Base-by-base conservation (phyloP, 1,140 invertebrate species). In the Conus betulinus region DNA sequence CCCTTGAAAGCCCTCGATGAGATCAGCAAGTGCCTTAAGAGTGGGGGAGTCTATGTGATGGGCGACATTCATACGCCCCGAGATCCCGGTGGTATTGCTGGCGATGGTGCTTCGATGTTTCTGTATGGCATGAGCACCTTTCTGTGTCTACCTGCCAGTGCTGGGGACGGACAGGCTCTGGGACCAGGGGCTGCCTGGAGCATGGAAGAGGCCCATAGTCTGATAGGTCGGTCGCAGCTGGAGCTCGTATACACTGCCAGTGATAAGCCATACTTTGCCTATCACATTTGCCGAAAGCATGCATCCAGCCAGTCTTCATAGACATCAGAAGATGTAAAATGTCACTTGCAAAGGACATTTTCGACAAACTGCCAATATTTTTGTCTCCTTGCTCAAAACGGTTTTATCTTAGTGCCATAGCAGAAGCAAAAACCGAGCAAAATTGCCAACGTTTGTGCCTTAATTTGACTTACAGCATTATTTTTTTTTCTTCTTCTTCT, bases 41-140 rank as follows among this genome's bases (percentile, higher is more conserved):
- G 5, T 20, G 87, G 76, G 5, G 87, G 87, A 25, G 15, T 67
- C 17, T 88, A 55, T 63, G 60, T 88, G 8, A 88, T 88, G 57
- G 87, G 81, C 5, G 87, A 88, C 81, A 55, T 88, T 52, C 87
- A 88, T 81, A 84, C 82, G 0, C 81, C 81, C 20, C n/a, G 55
- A 20, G 87, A 88, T 25, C 78, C 60, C n/a, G n/a, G 10, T 13
- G 63, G 67, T 3, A 84, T 88, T 17, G 87, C 67, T 5, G 87
- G 87, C 4, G 87, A 88, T 53, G 82, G 53, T 23, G 52, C 53
- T 4, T 52, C 87, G n/a, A 84, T 83, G 81, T n/a, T n/a, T 11
- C 53, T 88, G 87, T 88, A 88, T 39, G 87, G 87, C 2, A 71
- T 88, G 60, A 88, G 87, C 87, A 84, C 81, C 27, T 88, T 88